Percentiles rank a stretch among this genome's conserved stretches.
phyloP scores from a whole-genome alignment of 2,797 vertebrate species.

The Lophius americanus region DNA sequence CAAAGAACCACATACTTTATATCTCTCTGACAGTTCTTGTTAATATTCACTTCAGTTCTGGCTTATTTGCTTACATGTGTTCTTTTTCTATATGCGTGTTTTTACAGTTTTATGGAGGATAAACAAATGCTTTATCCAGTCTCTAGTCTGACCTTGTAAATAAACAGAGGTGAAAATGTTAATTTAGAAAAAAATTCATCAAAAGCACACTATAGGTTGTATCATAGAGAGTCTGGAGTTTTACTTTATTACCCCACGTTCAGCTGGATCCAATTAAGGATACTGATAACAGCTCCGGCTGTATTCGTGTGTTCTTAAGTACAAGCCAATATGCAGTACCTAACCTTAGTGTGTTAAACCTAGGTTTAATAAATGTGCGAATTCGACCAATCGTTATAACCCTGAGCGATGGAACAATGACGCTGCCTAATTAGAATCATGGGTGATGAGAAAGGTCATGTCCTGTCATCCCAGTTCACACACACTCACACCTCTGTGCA shows the following conservation, averaged over 20 bases:
- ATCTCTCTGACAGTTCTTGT: constrained; percentile 5
- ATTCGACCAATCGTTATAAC: constrained; percentile 29
- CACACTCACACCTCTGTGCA: background rate
- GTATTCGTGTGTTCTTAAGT: background rate
- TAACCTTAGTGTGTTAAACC: constrained; percentile 14
- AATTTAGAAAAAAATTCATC: background rate
- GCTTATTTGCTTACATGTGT: constrained; percentile 11
- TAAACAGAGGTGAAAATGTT: background rate
- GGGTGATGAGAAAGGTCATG: constrained; percentile 38
- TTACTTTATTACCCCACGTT: constrained; percentile 24
- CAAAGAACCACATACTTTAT: background rate
- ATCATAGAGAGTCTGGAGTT: background rate
- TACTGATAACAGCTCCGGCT: constrained; percentile 12
- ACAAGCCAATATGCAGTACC: background rate
- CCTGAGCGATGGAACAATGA: constrained; percentile 34
- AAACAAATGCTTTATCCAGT: constrained; percentile 26
- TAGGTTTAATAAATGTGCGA: constrained; percentile 40
- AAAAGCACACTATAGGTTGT: background rate
- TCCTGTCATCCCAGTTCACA: constrained; percentile 6
- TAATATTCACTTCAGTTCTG: constrained; percentile 25
- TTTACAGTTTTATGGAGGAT: constrained; percentile 15
- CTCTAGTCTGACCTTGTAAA: constrained; percentile 17
- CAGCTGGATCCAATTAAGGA: constrained; percentile 17
- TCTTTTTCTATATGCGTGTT: constrained; percentile 1
- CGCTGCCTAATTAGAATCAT: constrained; percentile 46